Evolutionary conservation across 2,797 vertebrate genomes (phyloP), one percentile per base, ranked within the genome.

Genomic region (Pantherophis vulpinus): DNA sequence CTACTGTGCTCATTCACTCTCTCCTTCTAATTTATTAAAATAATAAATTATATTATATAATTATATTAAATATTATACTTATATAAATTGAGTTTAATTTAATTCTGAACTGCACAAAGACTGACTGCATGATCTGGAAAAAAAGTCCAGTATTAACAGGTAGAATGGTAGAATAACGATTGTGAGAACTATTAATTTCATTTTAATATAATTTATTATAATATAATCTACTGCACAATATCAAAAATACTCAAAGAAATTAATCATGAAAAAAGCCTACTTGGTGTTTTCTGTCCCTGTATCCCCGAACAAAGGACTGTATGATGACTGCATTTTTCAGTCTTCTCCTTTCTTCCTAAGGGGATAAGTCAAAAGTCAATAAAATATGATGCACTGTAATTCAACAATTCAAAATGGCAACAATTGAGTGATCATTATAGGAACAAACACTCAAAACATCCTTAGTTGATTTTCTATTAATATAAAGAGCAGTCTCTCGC

Each of bases 241-340:
- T 87, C 61, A 51, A 70, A n/a, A 90, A 20, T 16, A 70, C 10
- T 58, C 90, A 90, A 86, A 93, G 60, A 88, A n/a, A 32, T 61
- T 25, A 83, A 89, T 86, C 51, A 86, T n/a, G 32, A 8, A 13
- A 92, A 91, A 91, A 93, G 96, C 97, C 93, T 97, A 99, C 99
- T 98, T 99, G 99, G 94, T 98, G 98, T 96, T 99, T 99, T 96
- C 99, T 98, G 96, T 99, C 99, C 97, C 98, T 99, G 95, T 98
- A 99, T 25, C 99, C 99, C 92, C 99, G 98, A 93, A 99, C 98
- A 96, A 99, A 99, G 29, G 99, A 99, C 97, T 99, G 99, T 95
- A 99, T 99, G 95, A 99, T 98, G 95, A 99, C 97, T 93, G 99
- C 98, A 97, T 99, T 99, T 98, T 99, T 99, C 97, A 99, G 96